Evolutionary conservation across 2,888 invertebrate genomes (phyloP).

Genomic region (Prosapia bicincta): DNA sequence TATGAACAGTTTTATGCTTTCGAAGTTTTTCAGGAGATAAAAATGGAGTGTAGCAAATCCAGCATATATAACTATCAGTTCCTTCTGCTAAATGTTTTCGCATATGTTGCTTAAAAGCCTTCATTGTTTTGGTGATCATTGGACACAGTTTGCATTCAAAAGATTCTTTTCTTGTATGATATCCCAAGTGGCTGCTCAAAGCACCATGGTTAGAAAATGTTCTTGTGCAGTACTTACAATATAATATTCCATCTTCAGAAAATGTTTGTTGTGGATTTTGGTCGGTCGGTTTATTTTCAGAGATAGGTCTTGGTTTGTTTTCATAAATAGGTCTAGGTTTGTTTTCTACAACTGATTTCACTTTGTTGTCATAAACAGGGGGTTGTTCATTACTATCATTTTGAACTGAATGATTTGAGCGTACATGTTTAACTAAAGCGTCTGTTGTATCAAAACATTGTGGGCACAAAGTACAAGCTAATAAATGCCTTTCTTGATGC

Average conservation of each 20-base stretch:
- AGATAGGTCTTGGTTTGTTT: background rate
- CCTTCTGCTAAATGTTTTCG: constrained; percentile 33
- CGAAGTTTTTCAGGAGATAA: constrained; percentile 27
- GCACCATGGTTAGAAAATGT: constrained; percentile 20
- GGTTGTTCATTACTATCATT: constrained; percentile 5
- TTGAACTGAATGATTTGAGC: constrained; percentile 11
- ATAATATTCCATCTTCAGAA: constrained; percentile 27
- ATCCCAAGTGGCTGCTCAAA: constrained; percentile 24
- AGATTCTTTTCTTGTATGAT: constrained; percentile 16
- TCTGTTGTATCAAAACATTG: constrained; percentile 11
- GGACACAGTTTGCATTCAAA: constrained; percentile 34
- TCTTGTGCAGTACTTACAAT: constrained; percentile 29
- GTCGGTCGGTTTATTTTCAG: background rate
- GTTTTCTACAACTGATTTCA: constrained; percentile 10
- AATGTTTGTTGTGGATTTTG: constrained; percentile 4
- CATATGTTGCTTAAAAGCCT: constrained; percentile 33
- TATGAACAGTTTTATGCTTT: constrained; percentile 25
- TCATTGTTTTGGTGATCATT: constrained; percentile 29
- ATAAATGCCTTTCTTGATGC: background rate
- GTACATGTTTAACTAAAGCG: constrained; percentile 14
- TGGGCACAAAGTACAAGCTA: constrained; percentile 20
- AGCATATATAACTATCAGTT: constrained; percentile 32
- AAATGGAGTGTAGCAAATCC: constrained; percentile 35
- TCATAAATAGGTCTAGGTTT: background rate
- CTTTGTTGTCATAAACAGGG: background rate